Conservation (phyloP, 1,140 invertebrate species). For the Melitaea cinxia region DNA sequence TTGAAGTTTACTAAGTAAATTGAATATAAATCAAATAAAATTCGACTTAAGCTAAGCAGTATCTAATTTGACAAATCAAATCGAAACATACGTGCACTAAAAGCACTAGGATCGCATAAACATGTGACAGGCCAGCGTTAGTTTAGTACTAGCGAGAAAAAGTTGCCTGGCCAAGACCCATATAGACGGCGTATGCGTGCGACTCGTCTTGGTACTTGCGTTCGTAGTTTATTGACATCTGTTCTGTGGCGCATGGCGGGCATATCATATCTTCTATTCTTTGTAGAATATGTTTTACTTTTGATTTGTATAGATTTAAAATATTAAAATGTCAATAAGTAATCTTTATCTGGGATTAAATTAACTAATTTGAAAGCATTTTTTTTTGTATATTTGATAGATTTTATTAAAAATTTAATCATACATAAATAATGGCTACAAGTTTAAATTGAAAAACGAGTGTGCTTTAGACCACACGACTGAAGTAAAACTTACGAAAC, state of each 20-base stretch:
- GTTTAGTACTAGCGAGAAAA: conserved; percentile 75
- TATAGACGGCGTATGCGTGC: conserved; percentile 64
- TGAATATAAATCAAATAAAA: too few relatives aligned
- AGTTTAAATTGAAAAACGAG: too few relatives aligned
- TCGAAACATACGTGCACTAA: conserved; percentile 14
- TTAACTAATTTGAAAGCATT: too few relatives aligned
- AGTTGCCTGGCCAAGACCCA: conserved; percentile 80
- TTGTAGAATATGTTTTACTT: not conserved
- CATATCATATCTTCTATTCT: conserved; percentile 38
- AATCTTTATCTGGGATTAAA: too few relatives aligned
- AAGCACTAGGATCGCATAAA: conserved; percentile 49
- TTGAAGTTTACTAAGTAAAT: too few relatives aligned
- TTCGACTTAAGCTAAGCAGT: not conserved
- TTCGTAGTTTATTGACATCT: conserved; percentile 56
- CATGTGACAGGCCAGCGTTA: conserved; percentile 63
- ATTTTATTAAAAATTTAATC: too few relatives aligned
- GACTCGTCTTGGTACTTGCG: conserved; percentile 67
- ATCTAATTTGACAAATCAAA: conserved; percentile 1
- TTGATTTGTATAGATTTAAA: too few relatives aligned
- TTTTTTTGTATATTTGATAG: too few relatives aligned
- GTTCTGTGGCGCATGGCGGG: conserved; percentile 35
- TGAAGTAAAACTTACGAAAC: too few relatives aligned
- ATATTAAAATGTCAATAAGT: too few relatives aligned
- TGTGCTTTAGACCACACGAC: too few relatives aligned
- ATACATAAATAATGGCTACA: too few relatives aligned